Conservation (phyloP, 1,140 invertebrate species). For the Chlorops oryzae region DNA sequence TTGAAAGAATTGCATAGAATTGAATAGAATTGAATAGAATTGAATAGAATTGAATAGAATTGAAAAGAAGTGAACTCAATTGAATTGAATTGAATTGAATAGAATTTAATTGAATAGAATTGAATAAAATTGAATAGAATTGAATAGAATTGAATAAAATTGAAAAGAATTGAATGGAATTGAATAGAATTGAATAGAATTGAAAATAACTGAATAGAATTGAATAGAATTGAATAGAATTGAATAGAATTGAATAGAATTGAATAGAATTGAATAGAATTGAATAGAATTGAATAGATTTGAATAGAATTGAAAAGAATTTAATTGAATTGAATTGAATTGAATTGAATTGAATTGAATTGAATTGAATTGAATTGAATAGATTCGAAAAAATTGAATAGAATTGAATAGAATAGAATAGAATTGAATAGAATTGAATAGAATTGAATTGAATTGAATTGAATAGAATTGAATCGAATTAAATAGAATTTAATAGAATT, state of each 20-base stretch:
- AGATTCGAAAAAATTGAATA: too few species aligned
- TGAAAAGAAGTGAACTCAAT: background rate
- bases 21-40: background rate
- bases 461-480: background rate
- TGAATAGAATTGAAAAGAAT: too few species aligned
- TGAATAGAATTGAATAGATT: background rate
- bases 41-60: background rate
- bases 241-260: background rate
- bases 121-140: too few species aligned
- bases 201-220: too few species aligned
- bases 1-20: background rate
- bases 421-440: background rate
- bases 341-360: background rate
- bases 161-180: too few species aligned
- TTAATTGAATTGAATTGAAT: too few species aligned
- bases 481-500: too few species aligned
- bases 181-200: too few species aligned
- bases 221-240: background rate
- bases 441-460: background rate
- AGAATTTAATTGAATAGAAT: too few species aligned
- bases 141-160: too few species aligned
- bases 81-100: too few species aligned
- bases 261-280: background rate
- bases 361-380: too few species aligned
- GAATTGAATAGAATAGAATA: background rate